phyloP scores from a whole-genome alignment of 1,140 invertebrate genomes.

The Bombus cullumanus region DNA sequence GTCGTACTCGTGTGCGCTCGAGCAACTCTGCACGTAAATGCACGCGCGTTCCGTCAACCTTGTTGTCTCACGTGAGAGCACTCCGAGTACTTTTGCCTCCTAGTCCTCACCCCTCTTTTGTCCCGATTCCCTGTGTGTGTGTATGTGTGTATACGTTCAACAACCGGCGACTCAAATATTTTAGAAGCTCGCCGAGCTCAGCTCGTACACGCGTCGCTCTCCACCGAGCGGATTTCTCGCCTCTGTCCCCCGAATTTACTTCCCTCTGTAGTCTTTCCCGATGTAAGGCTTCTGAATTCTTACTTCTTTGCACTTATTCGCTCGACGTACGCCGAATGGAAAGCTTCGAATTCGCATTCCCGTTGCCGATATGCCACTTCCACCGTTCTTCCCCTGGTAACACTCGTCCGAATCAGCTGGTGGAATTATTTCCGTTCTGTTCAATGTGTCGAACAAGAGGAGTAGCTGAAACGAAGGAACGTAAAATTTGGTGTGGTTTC shows the following conservation, averaged over 20 bases:
- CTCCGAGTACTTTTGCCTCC: constrained; percentile 50
- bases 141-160: background rate
- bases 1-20: background rate
- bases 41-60: constrained; percentile 65
- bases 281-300: background rate
- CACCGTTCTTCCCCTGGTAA: background rate
- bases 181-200: constrained; percentile 13
- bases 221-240: background rate
- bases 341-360: too few relatives aligned
- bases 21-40: constrained; percentile 54
- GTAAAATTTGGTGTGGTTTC: constrained; percentile 54
- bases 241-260: background rate
- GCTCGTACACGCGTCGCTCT: background rate
- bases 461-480: constrained; percentile 12
- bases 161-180: constrained; percentile 33
- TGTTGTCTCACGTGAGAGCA: constrained; percentile 67
- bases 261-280: background rate
- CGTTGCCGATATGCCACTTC: background rate
- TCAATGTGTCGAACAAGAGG: background rate
- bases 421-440: background rate
- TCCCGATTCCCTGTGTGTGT: background rate
- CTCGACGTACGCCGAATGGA: too few relatives aligned
- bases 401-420: background rate
- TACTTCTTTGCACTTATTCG: too few relatives aligned
- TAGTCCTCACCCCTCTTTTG: constrained; percentile 16